These are phyloP conservation scores for Geothlypis trichas DNA, from an alignment of 2,113 vertebrate species.

Conservation along the genomic window DNA sequence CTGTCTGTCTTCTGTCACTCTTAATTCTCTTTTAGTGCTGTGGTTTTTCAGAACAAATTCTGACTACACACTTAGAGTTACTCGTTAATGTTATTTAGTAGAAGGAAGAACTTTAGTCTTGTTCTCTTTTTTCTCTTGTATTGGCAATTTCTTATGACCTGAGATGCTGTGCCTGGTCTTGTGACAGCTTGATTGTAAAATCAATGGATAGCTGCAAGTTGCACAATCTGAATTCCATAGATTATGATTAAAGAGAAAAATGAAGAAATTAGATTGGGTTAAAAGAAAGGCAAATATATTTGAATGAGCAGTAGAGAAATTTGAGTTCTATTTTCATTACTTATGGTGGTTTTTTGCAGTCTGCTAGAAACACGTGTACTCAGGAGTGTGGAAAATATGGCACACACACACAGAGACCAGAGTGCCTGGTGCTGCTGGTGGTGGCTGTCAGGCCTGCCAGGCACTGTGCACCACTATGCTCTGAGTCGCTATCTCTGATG, in stretches of 20 bases:
- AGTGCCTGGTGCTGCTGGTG: not conserved
- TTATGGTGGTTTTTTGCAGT: not conserved
- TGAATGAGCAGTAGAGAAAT: not conserved
- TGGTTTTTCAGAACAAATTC: not conserved
- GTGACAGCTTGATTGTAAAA: not conserved
- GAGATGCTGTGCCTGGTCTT: not conserved
- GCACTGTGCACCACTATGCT: not conserved
- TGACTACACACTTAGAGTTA: not conserved
- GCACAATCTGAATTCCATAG: not conserved
- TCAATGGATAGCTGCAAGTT: not conserved
- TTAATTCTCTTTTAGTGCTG: not conserved
- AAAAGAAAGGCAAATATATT: not conserved
- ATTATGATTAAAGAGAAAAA: not conserved
- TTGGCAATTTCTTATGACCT: not conserved
- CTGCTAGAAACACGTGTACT: not conserved
- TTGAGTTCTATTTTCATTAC: not conserved
- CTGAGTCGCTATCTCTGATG: accelerated
- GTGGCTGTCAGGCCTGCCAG: not conserved
- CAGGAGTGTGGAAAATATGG: not conserved
- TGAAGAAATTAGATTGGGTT: not conserved
- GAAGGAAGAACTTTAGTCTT: not conserved
- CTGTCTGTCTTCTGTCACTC: not conserved
- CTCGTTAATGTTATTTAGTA: not conserved
- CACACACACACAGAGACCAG: not conserved
- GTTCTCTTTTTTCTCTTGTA: not conserved